These are phyloP conservation scores for Lasioglossum leucozonium DNA, from an alignment of 2,888 invertebrate genomes.

Conservation along the genomic window DNA sequence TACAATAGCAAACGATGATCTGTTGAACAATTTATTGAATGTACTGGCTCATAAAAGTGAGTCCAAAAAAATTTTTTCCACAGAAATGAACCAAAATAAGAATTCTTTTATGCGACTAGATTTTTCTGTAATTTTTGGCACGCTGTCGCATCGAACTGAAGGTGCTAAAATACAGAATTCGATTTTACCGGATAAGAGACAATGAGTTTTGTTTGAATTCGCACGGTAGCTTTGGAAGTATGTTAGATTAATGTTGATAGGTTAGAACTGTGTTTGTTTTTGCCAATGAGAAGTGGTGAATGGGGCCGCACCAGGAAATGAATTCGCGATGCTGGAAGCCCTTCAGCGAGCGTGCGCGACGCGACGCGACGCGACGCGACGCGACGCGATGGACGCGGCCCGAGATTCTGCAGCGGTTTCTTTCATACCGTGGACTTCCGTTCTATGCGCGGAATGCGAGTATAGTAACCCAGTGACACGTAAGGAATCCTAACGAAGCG, in stretches of 20 bases:
- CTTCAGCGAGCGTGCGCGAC: conserved; percentile 39
- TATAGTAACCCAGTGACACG: conserved; percentile 70
- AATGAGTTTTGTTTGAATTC: neutral
- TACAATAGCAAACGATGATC: no score
- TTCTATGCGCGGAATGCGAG: conserved; percentile 68
- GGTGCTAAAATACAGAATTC: no score
- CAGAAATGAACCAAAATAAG: no score
- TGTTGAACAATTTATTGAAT: no score
- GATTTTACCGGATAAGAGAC: neutral
- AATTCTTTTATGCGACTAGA: no score
- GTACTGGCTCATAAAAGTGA: no score
- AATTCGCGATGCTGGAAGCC: conserved; percentile 56
- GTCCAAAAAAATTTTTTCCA: no score
- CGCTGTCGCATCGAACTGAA: no score
- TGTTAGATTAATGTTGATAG: neutral
- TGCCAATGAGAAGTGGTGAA: neutral
- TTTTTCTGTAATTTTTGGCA: no score
- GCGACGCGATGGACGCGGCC: conserved; percentile 42
- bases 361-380: conserved; percentile 22
- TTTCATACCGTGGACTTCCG: conserved; percentile 66
- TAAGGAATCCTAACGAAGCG: conserved; percentile 67
- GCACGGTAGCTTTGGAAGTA: neutral
- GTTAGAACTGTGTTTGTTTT: neutral
- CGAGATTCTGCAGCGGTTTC: conserved; percentile 65
- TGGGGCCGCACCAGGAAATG: conserved; percentile 43